phyloP scores from a whole-genome alignment of 2,113 vertebrate genomes.

The Campylomormyrus numenius region DNA sequence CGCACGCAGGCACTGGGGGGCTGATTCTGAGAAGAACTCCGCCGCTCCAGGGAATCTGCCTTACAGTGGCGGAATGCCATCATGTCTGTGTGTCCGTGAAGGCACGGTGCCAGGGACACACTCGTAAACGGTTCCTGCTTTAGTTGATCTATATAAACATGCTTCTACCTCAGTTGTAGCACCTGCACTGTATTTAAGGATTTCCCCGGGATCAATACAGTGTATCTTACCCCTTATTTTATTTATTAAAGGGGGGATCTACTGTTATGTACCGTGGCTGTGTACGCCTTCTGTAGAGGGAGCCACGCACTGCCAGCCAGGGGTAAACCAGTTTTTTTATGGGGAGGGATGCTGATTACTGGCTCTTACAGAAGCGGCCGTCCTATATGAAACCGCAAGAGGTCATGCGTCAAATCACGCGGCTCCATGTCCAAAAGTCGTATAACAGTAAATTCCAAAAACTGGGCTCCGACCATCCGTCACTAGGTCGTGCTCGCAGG shows the following conservation, averaged over 20 bases:
- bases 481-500: neutral
- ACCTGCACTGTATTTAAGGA: neutral
- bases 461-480: neutral
- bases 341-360: neutral
- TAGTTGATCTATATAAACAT: neutral
- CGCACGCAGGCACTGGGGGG: neutral
- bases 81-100: neutral
- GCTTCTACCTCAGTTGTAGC: neutral
- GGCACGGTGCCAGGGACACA: neutral
- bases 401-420: neutral
- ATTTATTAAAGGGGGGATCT: neutral
- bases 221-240: neutral
- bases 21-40: neutral
- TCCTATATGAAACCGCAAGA: neutral
- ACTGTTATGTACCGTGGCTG: neutral
- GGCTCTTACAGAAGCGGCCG: neutral
- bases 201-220: neutral
- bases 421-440: neutral
- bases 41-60: neutral
- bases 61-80: neutral
- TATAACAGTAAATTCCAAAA: neutral
- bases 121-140: neutral
- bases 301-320: neutral
- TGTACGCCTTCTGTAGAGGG: neutral
- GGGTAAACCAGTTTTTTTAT: neutral